Evolutionary conservation across 2,888 invertebrate species (phyloP), one percentile per base, ranked within the genome.

Genomic region (Sinodicranocentrus sp.): DNA sequence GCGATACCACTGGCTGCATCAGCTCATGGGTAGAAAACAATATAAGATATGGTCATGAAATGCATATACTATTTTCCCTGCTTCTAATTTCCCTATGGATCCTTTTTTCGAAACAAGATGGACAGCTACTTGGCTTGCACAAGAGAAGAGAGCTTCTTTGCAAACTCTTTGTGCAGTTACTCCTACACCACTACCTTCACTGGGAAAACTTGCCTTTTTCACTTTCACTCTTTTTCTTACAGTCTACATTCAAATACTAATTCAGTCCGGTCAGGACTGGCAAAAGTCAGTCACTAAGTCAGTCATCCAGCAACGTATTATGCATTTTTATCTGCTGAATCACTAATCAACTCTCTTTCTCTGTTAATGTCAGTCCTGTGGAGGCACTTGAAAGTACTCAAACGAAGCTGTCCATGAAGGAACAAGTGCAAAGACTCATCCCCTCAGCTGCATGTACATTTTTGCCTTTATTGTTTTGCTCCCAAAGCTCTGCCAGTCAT

Each of bases 81-180:
- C 61, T 63, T 68, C 65, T 83, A 77, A 83, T 83, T 83, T 83
- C 83, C 83, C 83, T 19, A 25, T 28, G 83, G 83, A 83, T 77
- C 44, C 76, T 72, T 73, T 65, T 65, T 44, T 71, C 26, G 71
- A 44, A 71, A 57, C 25, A 71, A 82, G 75, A 70, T 65, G 63
- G 76, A 83, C 76, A 83, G 83, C 68, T 63, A 68, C 25, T 43
- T 63, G 5, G 17, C 2, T 23, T 13, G 19, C 1, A 21, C 10
- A 21, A 39, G 33, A 21, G 5, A 23, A 23, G 25, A 71, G 33
- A 59, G 21, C 5, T 59, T 17, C 17, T 28, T 33, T 48, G 52
- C 6, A 10, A 75, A 33, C 21, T 75, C 25, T 54, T 39, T 75
- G 54, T 75, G 54, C 48, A 25, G 33, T 71, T n/a, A 39, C 61